Evolutionary conservation across 1,140 invertebrate genomes (phyloP), one percentile per base, ranked within the genome.

Genomic region (Megathymus violae): DNA sequence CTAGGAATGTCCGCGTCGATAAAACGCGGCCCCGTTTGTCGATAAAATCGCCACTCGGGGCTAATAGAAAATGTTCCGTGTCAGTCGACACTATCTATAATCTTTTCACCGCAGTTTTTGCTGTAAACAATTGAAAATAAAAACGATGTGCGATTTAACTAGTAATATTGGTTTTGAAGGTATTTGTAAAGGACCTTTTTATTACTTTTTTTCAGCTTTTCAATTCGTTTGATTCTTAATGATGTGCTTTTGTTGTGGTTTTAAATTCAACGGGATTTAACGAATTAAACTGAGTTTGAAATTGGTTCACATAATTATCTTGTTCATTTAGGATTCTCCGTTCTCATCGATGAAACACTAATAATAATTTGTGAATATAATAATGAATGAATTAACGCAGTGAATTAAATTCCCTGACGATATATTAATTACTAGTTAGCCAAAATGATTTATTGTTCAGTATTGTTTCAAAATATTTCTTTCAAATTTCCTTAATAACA

Each of bases 1-100:
- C 64, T 78, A 76, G 79, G 67, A 71, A 62, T 43, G 67, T 61
- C 46, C 9, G 36, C 43, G 14, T 76, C 74, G 74, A 78, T 78
- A 69, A 65, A 19, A 48, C 22, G 16, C 22, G 13, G 41, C 19
- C 46, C 44, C 16, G 34, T 19, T 41, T 70, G 67, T 77, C 69
- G 72, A 75, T 70, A 46, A 58, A 63, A 64, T 68, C 51, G 52
- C 43, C 48, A 68, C 56, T 68, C 51, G 62, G 51, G 36, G 41
- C 56, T 54, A 66, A 67, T 63, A 54, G 65, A 67, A 66, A 62
- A 58, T 67, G 65, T 58, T 67, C 43, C 64, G 58, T 66, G 64
- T 66, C 58, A 66, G 58, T 34, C 41, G 46, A 67, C 59, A 58
- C 52, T 67, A 67, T 67, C 60, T 17, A 13, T 63, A 31, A 59